Conservation (phyloP, 2,113 vertebrate genomes). For the Trochalopteron elliotii region DNA sequence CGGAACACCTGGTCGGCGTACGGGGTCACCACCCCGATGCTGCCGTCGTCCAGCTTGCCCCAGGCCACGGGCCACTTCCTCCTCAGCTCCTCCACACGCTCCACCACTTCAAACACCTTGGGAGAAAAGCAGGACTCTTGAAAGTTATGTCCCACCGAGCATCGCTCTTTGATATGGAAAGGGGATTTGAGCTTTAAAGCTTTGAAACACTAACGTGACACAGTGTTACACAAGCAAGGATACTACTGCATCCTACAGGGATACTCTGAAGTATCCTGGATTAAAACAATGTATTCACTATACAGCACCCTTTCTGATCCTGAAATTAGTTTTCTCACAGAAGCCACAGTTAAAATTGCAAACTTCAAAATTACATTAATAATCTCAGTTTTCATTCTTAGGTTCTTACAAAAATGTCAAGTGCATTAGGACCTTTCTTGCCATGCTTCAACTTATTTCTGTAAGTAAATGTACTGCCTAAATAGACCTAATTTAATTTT, state of each 20-base stretch:
- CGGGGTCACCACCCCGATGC: constrained; percentile 96
- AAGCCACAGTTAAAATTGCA: not conserved
- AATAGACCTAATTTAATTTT: not conserved
- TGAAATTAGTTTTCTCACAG: not conserved
- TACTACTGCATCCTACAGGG: not conserved
- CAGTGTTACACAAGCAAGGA: not conserved
- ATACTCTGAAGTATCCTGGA: not conserved
- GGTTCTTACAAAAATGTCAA: not conserved
- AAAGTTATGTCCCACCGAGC: not conserved
- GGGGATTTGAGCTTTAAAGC: not conserved
- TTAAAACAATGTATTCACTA: not conserved
- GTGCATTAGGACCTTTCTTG: not conserved
- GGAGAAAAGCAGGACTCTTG: not conserved
- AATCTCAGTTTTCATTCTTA: not conserved
- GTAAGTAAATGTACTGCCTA: not conserved
- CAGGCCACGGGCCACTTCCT: constrained; percentile 98
- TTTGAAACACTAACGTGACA: not conserved
- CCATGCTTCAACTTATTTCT: not conserved
- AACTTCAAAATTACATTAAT: not conserved
- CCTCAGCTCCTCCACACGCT: constrained; percentile 94
- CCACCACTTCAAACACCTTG: constrained; percentile 99
- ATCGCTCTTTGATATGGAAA: not conserved
- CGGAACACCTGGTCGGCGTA: constrained; percentile 98
- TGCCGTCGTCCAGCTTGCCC: constrained; percentile 97
- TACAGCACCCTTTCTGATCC: not conserved